phyloP scores from a whole-genome alignment of 2,113 vertebrate genomes.

The Rhegmatorhina hoffmannsi region DNA sequence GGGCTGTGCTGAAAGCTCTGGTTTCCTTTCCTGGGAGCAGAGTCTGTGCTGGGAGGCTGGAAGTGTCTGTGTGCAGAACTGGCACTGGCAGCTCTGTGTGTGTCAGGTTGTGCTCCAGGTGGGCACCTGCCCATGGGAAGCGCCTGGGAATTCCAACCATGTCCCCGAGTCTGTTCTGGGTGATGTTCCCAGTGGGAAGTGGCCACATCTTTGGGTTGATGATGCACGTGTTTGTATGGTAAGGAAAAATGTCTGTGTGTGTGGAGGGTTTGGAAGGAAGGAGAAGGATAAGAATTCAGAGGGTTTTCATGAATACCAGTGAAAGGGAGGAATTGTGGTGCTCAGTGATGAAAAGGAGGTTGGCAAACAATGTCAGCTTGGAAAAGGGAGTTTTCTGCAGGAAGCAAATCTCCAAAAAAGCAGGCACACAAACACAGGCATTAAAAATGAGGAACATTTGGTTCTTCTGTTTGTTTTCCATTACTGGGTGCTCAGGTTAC shows the following conservation, averaged over 20 bases:
- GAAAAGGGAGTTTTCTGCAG: not conserved
- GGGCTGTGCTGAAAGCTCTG: not conserved
- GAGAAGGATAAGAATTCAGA: not conserved
- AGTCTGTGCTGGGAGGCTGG: not conserved
- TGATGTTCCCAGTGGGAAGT: not conserved
- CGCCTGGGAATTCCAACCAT: not conserved
- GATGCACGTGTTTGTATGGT: rapidly evolving
- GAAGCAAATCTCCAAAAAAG: not conserved
- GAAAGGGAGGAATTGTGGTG: not conserved
- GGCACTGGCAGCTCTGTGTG: not conserved
- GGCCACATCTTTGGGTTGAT: not conserved
- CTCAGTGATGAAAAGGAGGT: not conserved
- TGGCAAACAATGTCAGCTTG: not conserved
- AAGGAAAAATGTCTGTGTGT: not conserved
- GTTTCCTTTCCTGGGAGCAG: not conserved
- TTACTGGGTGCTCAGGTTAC: not conserved
- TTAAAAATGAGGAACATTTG: not conserved
- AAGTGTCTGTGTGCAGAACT: not conserved
- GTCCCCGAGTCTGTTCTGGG: not conserved
- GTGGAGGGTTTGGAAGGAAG: not conserved
- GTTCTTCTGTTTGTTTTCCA: not conserved
- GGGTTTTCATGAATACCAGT: not conserved
- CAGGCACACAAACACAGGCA: not conserved
- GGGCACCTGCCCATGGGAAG: not conserved
- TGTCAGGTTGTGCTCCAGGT: not conserved